These are phyloP conservation scores for Melinopterus prodromus DNA, from an alignment of 2,888 invertebrate genomes.

Conservation along the genomic window DNA sequence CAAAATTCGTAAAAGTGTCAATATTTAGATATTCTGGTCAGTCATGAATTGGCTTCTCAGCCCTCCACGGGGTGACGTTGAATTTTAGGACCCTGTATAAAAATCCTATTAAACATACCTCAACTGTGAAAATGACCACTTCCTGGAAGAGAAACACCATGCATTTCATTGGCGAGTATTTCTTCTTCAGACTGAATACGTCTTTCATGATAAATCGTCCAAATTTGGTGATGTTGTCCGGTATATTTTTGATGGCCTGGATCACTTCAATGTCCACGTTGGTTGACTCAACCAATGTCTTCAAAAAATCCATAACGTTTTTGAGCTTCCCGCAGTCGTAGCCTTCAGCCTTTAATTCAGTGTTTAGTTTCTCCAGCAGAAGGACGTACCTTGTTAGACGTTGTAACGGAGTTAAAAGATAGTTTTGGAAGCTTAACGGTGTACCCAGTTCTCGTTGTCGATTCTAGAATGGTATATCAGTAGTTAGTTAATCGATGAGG, in stretches of 20 bases:
- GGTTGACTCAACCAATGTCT: conserved; percentile 52
- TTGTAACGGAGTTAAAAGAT: conserved; percentile 55
- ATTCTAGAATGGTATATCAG: conserved; percentile 49
- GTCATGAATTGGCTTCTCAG: no score
- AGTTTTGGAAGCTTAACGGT: conserved; percentile 51
- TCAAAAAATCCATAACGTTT: conserved; percentile 49
- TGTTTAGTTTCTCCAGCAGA: conserved; percentile 52
- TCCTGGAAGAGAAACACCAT: conserved; percentile 55
- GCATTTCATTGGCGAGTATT: conserved; percentile 45
- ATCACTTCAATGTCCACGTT: conserved; percentile 53
- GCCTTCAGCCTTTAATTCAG: conserved; percentile 57
- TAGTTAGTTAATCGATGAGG: neutral
- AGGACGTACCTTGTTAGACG: conserved; percentile 54
- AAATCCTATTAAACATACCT: neutral
- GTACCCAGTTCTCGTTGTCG: conserved; percentile 59
- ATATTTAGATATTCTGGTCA: no score
- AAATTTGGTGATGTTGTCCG: conserved; percentile 55
- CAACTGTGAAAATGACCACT: conserved; percentile 51
- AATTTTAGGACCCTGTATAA: neutral
- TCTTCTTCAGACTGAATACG: conserved; percentile 50
- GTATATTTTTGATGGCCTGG: conserved; percentile 51
- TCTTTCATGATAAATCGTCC: conserved; percentile 53
- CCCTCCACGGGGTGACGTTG: no score
- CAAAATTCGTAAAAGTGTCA: no score
- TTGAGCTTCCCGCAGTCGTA: conserved; percentile 34